Base-by-base conservation (phyloP, 2,797 vertebrate genomes). In the Brachyrhaphis roseni region DNA sequence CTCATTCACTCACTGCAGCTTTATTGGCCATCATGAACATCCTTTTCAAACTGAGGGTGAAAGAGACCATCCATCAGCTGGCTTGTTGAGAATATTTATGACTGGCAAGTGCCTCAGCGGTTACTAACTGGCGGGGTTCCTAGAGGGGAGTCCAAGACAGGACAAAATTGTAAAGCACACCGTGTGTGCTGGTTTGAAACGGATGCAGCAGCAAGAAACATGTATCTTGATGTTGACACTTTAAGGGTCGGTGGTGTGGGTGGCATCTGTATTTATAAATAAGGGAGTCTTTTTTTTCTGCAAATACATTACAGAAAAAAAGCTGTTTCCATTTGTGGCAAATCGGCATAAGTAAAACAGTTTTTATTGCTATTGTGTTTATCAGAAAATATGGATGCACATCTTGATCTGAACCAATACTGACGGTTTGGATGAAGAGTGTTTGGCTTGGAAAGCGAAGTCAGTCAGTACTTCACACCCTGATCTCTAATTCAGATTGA, bases 31-130 rank as follows among this genome's bases (percentile, higher is more conserved):
- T 76, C 70, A 70, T 66, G 89, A 89, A 88, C 90, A 87, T 92
- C 92, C 89, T 86, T 90, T 90, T 91, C 88, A 90, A 87, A 87
- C 76, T 34, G 79, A 72, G 84, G 88, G 82, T 83, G 88, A 89
- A 84, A 82, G 87, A 82, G 84, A 84, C 82, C 86, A 93, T 93
- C 91, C 89, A 93, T 93, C 92, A 93, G 88, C 87, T 20, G 86
- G 87, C 91, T 89, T 90, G 89, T 93, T 93, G 89, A 90, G 93
- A 93, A 91, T 94, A 92, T 93, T 94, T 93, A 93, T 91, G 91
- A 91, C 89, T 87, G 86, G 85, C 88, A 89, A 77, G 91, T 89
- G 90, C 85, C 89, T 89, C 90, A 76, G 90, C 51, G 74, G 87
- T 92, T 90, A 88, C 87, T 94, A 88, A 78, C 86, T 90, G 83